Evolutionary conservation across 1,140 invertebrate genomes (phyloP), one percentile per base, ranked within the genome.

Genomic region (Mylabris phalerata): DNA sequence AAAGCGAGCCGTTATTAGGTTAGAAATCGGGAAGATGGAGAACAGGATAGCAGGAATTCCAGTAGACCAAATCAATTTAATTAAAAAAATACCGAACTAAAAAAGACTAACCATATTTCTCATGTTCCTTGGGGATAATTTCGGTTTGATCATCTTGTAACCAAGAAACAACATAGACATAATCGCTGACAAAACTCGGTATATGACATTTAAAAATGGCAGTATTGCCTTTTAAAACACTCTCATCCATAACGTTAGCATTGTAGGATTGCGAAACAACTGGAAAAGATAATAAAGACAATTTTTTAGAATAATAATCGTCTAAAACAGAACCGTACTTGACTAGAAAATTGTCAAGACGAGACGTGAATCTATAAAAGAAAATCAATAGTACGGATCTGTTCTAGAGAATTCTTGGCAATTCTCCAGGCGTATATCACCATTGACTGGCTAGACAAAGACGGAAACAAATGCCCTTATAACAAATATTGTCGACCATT

Each of bases 121-220:
- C 82, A 67, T 32, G 32, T 32, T 79, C 74, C 72, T 75, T 75
- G 60, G 81, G 80, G 73, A 84, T 82, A 70, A 89, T 84, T 72
- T 85, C 79, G 65, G 76, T 79, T 67, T 77, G 75, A 73, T 88
- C 86, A 67, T 87, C 85, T 75, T 89, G 83, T 69, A 93, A 80
- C 92, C 92, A 94, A 66, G 88, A 88, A 58, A 84, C 82, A 66
- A 93, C 88, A 69, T 78, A 80, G 68, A 93, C 88, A 76, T 89
- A 93, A 80, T 93, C 90, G 66, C 89, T 87, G 50, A 93, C 90
- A 78, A 93, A 93, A 77, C 89, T 92, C 61, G 92, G 92, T 75
- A 94, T 90, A 78, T 92, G 88, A 80, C 92, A 94, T 82, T 92
- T 93, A 68, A 94, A 80, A 73, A 93, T 88, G 67, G 89, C 91